Percentiles rank a stretch among this genome's conserved stretches.
These are phyloP conservation scores for Psophia crepitans DNA, from an alignment of 2,113 vertebrate species.

Conservation along the genomic window DNA sequence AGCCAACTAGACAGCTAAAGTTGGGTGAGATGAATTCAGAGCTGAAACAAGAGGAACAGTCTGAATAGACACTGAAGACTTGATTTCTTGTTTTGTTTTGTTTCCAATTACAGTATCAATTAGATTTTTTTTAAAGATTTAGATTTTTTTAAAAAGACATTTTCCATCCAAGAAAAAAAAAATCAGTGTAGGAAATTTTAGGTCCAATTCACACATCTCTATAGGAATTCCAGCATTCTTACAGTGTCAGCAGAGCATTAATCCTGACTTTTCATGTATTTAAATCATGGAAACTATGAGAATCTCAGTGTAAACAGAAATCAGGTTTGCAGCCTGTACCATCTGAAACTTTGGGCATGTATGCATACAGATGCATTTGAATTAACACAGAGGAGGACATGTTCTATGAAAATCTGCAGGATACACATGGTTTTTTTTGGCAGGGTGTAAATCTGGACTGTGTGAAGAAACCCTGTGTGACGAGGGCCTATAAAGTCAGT, in stretches of 20 bases:
- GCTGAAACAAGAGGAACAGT: not conserved
- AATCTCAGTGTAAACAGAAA: not conserved
- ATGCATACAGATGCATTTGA: not conserved
- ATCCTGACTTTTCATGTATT: not conserved
- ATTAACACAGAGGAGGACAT: not conserved
- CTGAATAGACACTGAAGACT: not conserved
- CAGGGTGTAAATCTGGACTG: not conserved
- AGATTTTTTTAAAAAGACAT: not conserved
- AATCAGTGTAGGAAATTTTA: not conserved
- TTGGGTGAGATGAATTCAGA: not conserved
- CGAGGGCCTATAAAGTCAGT: not conserved
- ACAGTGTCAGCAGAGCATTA: not conserved
- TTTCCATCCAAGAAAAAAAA: not conserved
- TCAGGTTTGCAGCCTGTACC: not conserved
- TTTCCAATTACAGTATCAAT: not conserved
- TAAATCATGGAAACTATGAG: not conserved
- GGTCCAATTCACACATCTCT: not conserved
- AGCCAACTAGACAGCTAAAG: not conserved
- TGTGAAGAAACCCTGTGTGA: not conserved
- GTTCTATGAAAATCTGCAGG: not conserved
- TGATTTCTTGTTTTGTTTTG: not conserved
- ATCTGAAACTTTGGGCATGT: not conserved
- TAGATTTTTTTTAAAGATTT: not conserved
- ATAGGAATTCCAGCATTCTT: not conserved
- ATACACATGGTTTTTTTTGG: not conserved